Evolutionary conservation across 2,797 vertebrate species (phyloP), one percentile per base, ranked within the genome.

Genomic region (Okamejei kenojei): DNA sequence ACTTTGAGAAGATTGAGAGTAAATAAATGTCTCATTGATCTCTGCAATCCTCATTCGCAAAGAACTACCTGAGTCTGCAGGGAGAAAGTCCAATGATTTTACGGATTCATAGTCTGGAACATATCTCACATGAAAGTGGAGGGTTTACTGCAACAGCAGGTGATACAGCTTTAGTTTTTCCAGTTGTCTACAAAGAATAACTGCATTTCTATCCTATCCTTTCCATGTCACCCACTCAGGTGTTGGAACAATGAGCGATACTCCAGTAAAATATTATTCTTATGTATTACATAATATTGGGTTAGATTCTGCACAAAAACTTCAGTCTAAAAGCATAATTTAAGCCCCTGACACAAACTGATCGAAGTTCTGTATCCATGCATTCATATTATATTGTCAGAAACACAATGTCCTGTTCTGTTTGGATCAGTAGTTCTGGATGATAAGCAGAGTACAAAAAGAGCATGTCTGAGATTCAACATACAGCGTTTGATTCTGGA

Each of bases 381-480:
- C 63, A 68, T 58, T 86, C 29, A 7, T 1, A 86, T 86, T 63
- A 61, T 61, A 68, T 90, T 90, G 88, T 32, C 88, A 71, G 68
- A 73, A 91, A 9, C 23, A 26, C 54, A 54, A 19, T 78, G 76
- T 77, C 29, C 58, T 58, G 73, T 91, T 73, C 65, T 38, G 68
- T 91, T 73, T 38, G 88, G 68, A 88, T 68, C 32, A 88, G n/a
- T 65, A 29, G 23, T 92, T 76, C 71, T 74, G 71, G 38, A 76
- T 76, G 19, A 92, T 92, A 73, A 92, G 38, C 88, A 76, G 68
- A 68, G 17, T 73, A 88, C 63, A 65, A n/a, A 68, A 63, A 68
- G 84, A 13, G 19, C 90, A 92, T 76, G 90, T 29, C 90, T 76
- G 90, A 92, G 35, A 74, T 92, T 92, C 71, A 92, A 73, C 26